Percentiles rank a stretch among this genome's conserved stretches.
phyloP scores from a whole-genome alignment of 2,797 vertebrate species.

The Vireo griseus region DNA sequence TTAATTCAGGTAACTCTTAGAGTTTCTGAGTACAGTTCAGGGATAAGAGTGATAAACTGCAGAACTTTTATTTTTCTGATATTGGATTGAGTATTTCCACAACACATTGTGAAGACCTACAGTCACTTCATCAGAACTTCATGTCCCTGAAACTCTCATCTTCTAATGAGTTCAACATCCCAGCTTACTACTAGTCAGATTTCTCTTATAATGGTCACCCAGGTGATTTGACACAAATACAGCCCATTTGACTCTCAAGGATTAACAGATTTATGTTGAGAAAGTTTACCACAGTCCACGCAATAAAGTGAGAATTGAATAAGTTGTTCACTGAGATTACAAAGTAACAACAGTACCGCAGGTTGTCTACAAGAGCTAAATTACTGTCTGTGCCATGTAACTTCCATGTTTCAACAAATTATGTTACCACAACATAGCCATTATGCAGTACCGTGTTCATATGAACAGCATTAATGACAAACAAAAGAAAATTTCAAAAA shows the following conservation, averaged over 20 bases:
- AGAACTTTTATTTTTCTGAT: background rate
- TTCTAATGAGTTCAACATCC: background rate
- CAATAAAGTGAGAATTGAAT: background rate
- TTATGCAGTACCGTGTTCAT: background rate
- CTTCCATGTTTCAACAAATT: background rate
- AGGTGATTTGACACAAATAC: background rate
- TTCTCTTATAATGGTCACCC: background rate
- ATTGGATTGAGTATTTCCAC: background rate
- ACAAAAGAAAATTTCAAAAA: background rate
- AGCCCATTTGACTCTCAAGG: background rate
- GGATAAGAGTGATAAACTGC: background rate
- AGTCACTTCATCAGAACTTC: background rate
- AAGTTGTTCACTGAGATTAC: background rate
- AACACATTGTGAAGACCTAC: background rate
- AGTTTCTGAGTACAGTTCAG: background rate
- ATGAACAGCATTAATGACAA: background rate
- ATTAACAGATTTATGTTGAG: background rate
- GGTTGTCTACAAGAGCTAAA: background rate
- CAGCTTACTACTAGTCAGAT: background rate
- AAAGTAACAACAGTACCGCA: background rate
- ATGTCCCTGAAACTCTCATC: background rate
- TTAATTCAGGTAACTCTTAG: background rate
- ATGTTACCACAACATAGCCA: accelerated
- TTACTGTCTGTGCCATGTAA: background rate
- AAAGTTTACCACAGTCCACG: background rate